phyloP scores from a whole-genome alignment of 2,113 vertebrate species.

The Mus musculus region GRCm39 chr4:57028001-57028500 shows the following conservation, averaged over 20 bases:
- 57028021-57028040: conserved; percentile 25
- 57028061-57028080: background rate
- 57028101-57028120: background rate
- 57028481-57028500: background rate
- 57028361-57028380: background rate
- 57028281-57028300: background rate
- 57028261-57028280: background rate
- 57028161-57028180: conserved; percentile 17
- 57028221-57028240: rapidly evolving
- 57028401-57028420: background rate
- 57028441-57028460: background rate
- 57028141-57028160: conserved; percentile 29
- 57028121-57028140: background rate
- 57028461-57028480: background rate
- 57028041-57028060: background rate
- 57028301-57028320: background rate
- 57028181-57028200: background rate
- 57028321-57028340: background rate
- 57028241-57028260: background rate
- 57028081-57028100: conserved; percentile 52
- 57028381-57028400: background rate
- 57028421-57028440: background rate
- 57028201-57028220: background rate
- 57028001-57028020: background rate
- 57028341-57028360: background rate